Evolutionary conservation across 1,140 invertebrate genomes (phyloP).

Genomic region (Radopholus similis): DNA sequence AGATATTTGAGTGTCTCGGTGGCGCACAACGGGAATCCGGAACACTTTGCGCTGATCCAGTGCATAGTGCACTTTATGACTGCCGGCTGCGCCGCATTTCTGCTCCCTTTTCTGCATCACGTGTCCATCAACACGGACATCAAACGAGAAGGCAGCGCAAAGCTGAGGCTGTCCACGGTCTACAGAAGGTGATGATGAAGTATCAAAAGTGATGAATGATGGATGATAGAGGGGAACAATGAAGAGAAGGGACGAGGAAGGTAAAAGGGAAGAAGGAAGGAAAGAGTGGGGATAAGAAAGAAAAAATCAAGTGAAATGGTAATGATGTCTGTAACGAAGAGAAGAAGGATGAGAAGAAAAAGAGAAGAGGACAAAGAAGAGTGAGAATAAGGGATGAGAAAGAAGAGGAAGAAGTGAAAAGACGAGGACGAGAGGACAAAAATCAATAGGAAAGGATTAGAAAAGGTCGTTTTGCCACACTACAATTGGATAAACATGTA

Average conservation of each 20-base stretch:
- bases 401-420: not conserved
- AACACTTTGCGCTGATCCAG: not conserved
- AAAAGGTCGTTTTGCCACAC: not conserved
- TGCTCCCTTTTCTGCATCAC: not conserved
- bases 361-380: not conserved
- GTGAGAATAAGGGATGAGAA: not conserved
- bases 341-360: not conserved
- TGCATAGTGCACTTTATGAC: slow-evolving; percentile 4
- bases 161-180: not conserved
- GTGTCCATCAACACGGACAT: slow-evolving; percentile 1
- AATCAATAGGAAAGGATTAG: not conserved
- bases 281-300: not conserved
- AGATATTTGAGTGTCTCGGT: slow-evolving; percentile 9
- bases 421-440: not conserved
- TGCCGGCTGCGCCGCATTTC: not conserved
- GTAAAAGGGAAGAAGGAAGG: not conserved
- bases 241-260: not conserved
- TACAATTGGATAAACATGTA: not conserved
- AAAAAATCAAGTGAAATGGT: not conserved
- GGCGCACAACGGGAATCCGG: not conserved
- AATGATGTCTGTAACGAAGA: too few relatives aligned
- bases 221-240: not conserved
- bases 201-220: not conserved
- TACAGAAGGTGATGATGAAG: not conserved
- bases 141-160: not conserved